Conservation (phyloP, 2,797 vertebrate species). For the Tangara arthus region DNA sequence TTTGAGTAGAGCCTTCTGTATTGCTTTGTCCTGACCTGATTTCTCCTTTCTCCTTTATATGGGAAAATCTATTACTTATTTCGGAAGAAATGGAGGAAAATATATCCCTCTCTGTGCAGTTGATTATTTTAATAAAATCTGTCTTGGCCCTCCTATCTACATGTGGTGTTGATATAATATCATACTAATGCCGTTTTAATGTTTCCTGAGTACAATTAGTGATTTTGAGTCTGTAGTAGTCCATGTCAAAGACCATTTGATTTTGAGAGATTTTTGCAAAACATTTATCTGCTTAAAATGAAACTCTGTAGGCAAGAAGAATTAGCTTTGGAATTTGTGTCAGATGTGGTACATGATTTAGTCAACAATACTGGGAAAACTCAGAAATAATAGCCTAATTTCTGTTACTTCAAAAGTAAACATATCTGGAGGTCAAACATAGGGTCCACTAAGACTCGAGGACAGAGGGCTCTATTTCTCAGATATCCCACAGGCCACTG, state of each 20-base stretch:
- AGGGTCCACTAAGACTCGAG: background rate
- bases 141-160: background rate
- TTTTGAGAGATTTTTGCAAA: background rate
- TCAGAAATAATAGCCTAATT: background rate
- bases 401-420: background rate
- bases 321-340: background rate
- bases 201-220: background rate
- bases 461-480: background rate
- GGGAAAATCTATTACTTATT: background rate
- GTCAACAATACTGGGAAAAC: background rate
- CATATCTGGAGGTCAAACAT: fast-evolving
- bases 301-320: background rate
- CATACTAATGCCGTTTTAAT: background rate
- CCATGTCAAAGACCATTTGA: background rate
- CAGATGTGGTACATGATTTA: background rate
- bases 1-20: background rate
- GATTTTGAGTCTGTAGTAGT: background rate
- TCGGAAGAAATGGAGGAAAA: background rate
- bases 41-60: background rate
- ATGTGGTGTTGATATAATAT: background rate
- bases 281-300: background rate
- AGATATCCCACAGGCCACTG: background rate
- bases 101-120: background rate
- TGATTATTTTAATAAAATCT: background rate
- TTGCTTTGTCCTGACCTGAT: background rate